These are phyloP conservation scores for Hyperoplus lanceolatus DNA, from an alignment of 2,797 vertebrate genomes.

Conservation along the genomic window DNA sequence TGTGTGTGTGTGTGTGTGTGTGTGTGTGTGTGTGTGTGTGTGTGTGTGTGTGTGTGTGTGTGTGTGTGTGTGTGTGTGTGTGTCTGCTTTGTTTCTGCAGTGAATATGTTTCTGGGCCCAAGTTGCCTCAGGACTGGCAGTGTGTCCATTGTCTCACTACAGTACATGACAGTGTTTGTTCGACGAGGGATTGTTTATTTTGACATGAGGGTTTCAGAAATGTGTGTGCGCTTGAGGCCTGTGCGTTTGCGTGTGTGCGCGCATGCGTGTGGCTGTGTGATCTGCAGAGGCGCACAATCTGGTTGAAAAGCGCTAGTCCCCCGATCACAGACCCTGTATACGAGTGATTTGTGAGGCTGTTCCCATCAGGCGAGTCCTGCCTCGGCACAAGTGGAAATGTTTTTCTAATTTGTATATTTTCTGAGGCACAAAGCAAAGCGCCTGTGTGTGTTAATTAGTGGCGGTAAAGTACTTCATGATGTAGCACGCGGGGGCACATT, in stretches of 20 bases:
- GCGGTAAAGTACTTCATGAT: constrained; percentile 83
- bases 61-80: background rate
- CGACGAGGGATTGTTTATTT: constrained; percentile 38
- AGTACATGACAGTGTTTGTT: constrained; percentile 31
- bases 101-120: constrained; percentile 37
- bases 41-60: no score
- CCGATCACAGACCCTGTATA: background rate
- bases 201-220: constrained; percentile 6
- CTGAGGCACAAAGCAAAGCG: constrained; percentile 77
- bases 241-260: background rate
- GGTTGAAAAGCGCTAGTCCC: constrained; percentile 27
- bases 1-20: no score
- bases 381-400: constrained; percentile 80
- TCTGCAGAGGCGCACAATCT: constrained; percentile 1
- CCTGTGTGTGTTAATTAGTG: constrained; percentile 82
- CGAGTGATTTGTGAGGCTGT: constrained; percentile 59
- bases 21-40: no score
- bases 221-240: background rate
- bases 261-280: background rate
- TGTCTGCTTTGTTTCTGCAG: constrained; percentile 70
- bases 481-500: constrained; percentile 70
- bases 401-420: constrained; percentile 88
- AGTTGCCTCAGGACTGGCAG: constrained; percentile 40
- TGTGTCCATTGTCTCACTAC: constrained; percentile 34
- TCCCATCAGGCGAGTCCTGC: constrained; percentile 60